phyloP scores from a whole-genome alignment of 2,113 vertebrate genomes.

The Lepidothrix coronata region DNA sequence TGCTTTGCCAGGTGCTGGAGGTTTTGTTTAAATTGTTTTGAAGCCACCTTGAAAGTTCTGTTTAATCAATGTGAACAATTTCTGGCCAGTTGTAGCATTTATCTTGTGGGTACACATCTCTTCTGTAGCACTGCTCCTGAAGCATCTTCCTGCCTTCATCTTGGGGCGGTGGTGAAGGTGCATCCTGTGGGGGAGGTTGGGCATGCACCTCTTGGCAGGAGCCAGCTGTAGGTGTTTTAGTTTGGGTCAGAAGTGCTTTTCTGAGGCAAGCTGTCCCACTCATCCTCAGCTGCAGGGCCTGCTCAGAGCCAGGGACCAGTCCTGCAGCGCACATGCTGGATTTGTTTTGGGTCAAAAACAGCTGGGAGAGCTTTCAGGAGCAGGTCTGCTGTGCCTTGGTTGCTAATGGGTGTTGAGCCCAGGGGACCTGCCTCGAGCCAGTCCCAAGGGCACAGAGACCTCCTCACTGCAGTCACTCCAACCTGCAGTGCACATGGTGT shows the following conservation, averaged over 20 bases:
- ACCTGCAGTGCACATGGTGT: neutral
- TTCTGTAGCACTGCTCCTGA: neutral
- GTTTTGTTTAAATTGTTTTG: neutral
- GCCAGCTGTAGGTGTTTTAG: neutral
- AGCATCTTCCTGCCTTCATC: neutral
- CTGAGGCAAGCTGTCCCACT: neutral
- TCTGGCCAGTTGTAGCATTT: neutral
- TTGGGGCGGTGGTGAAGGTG: accelerated
- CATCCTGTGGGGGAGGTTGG: too few relatives aligned
- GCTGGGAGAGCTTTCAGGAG: neutral
- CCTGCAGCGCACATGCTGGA: accelerated
- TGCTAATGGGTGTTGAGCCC: neutral
- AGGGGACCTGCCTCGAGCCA: neutral
- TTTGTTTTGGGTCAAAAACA: neutral
- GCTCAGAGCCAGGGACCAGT: neutral
- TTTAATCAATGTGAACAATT: neutral
- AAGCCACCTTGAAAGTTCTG: neutral
- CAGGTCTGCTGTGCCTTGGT: neutral
- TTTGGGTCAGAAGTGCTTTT: neutral
- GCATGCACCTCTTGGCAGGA: neutral
- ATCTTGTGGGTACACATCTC: neutral
- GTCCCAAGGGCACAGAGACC: neutral
- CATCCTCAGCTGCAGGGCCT: neutral
- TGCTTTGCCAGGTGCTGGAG: neutral
- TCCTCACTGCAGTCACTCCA: accelerated